Percentiles rank a stretch among this genome's conserved stretches.
phyloP scores from a whole-genome alignment of 1,140 invertebrate genomes.

The Meloidogyne hapla region DNA sequence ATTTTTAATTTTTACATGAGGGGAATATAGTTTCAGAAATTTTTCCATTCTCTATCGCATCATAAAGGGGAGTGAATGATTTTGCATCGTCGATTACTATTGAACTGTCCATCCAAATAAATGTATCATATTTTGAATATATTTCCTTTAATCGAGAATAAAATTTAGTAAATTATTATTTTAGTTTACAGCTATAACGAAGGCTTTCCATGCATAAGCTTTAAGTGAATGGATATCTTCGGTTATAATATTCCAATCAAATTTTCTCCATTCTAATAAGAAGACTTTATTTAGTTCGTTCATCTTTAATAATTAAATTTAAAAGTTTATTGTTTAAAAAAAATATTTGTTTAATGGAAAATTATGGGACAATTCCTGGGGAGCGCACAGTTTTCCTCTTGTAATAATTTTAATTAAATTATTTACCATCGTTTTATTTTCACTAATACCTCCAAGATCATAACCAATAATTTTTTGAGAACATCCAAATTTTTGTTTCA shows the following conservation, averaged over 20 bases:
- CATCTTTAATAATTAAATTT: background rate
- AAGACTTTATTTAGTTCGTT: background rate
- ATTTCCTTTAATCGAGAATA: background rate
- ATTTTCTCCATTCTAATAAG: slow-evolving; percentile 8
- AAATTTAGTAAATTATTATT: no score
- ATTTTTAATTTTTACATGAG: no score
- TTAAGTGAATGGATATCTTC: background rate
- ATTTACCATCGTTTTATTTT: slow-evolving; percentile 1
- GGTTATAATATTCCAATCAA: background rate
- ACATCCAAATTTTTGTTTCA: background rate
- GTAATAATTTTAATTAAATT: background rate
- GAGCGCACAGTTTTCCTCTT: no score
- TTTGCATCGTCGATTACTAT: background rate
- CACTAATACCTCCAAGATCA: slow-evolving; percentile 10
- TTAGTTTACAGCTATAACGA: slow-evolving; percentile 9
- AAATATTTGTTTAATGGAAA: no score
- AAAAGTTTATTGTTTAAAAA: no score
- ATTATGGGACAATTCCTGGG: no score
- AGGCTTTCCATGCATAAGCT: slow-evolving; percentile 6
- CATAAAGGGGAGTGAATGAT: no score
- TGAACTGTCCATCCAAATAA: background rate
- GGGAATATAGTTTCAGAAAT: no score
- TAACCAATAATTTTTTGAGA: slow-evolving; percentile 13
- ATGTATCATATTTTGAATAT: background rate
- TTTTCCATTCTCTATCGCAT: no score